Base-by-base conservation (phyloP, 2,888 invertebrate genomes). In the Crocallis elinguaria region DNA sequence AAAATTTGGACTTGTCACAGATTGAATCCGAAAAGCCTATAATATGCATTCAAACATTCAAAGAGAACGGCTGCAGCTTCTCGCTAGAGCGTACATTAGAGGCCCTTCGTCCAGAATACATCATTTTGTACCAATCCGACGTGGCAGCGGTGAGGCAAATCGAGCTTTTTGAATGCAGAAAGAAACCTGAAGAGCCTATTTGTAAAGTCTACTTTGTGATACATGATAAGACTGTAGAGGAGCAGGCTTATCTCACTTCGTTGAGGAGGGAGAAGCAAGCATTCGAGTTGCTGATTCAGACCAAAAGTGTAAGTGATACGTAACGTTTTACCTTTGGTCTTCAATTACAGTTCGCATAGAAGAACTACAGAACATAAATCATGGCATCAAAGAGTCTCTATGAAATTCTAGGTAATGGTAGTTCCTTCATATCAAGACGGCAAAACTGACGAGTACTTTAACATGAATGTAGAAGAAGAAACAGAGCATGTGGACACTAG, bases 141-240 rank as follows among this genome's bases (percentile, higher is more conserved):
- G 94, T 99, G 61, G 93, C 96, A 0, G 95, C 97, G 14, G 95
- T 99, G 6, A 91, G 99, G 16, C 97, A 98, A 82, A 93, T 99
- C 50, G 99, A 99, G 92, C 93, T 97, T 59, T 97, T 94, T 73
- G 96, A 95, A 76, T 93, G 94, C 17, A 92, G 93, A 19, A 92
- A 93, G 55, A 79, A 85, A 33, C 58, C 75, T 0, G 79, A 84
- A 1, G 90, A 92, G 7, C 81, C 92, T 0, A 78, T 88, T 11
- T 79, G 95, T 3, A 94, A 95, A 71, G 95, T 99, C 6, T 99
- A 97, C 83, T 98, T 98, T 72, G 81, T 99, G 39, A 94, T 98
- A 62, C 98, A 98, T 79, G 95, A 95, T 7, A 96, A 96, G 56
- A 99, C 99, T 5, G 97, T 98, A 0, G 99, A 99, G 86, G 99